These are phyloP conservation scores for Pagetopsis macropterus DNA, from an alignment of 2,797 vertebrate species.

Conservation along the genomic window DNA sequence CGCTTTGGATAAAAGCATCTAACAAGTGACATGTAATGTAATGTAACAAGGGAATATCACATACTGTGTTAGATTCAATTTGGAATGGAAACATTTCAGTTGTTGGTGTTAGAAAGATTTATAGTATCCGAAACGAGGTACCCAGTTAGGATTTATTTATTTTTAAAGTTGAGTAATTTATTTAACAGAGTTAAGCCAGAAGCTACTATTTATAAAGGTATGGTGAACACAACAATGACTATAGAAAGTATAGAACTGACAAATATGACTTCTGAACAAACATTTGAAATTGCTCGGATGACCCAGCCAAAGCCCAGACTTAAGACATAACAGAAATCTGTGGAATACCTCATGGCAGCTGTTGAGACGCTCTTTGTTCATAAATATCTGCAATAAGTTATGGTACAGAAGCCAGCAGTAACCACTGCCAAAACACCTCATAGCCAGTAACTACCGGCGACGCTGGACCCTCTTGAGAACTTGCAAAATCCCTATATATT, in stretches of 20 bases:
- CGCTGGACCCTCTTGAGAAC: neutral
- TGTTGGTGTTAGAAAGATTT: neutral
- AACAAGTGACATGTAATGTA: too few relatives aligned
- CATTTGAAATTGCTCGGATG: slow-evolving; percentile 5
- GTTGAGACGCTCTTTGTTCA: slow-evolving; percentile 1
- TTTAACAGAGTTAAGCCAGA: neutral
- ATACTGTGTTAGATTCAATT: neutral
- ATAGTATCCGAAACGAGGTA: neutral
- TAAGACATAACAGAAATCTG: slow-evolving; percentile 17
- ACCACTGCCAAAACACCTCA: slow-evolving; percentile 21
- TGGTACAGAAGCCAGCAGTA: slow-evolving; percentile 8
- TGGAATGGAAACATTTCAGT: neutral
- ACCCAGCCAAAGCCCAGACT: neutral
- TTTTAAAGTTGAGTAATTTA: too few relatives aligned
- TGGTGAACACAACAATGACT: neutral
- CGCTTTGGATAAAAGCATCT: too few relatives aligned
- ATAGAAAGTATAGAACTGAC: neutral
- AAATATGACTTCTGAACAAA: neutral
- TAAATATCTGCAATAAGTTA: slow-evolving; percentile 13
- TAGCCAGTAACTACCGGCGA: neutral
- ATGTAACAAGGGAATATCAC: neutral
- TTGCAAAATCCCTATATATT: neutral
- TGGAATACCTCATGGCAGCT: slow-evolving; percentile 10
- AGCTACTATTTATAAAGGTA: neutral
- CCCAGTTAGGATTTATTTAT: neutral